These are phyloP conservation scores for Gryon sp. DNA, from an alignment of 1,140 invertebrate genomes.

Conservation along the genomic window DNA sequence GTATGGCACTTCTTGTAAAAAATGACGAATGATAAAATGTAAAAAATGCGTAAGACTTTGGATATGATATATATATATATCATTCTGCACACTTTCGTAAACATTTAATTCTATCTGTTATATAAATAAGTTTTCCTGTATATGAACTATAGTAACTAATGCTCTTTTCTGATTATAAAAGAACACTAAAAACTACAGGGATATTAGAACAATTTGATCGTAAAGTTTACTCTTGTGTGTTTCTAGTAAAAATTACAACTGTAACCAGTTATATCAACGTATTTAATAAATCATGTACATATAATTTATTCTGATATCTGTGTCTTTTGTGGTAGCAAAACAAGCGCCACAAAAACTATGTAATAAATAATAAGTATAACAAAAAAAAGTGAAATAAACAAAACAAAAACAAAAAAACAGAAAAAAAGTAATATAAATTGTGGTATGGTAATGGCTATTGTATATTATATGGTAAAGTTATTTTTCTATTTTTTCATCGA, in stretches of 20 bases:
- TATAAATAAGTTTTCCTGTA: too few species aligned
- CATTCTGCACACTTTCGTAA: slow-evolving; percentile 26
- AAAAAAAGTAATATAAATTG: slow-evolving; percentile 14
- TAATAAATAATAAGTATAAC: too few species aligned
- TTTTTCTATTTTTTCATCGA: slow-evolving; percentile 58
- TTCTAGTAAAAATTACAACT: slow-evolving; percentile 12
- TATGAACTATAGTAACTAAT: too few species aligned
- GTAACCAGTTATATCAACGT: slow-evolving; percentile 34
- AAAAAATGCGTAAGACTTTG: too few species aligned
- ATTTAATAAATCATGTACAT: too few species aligned
- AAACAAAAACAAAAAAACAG: slow-evolving; percentile 5
- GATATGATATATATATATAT: slow-evolving; percentile 21
- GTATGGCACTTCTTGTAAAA: too few species aligned
- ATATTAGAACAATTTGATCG: neutral
- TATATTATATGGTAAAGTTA: slow-evolving; percentile 37
- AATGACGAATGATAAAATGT: too few species aligned
- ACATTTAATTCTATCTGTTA: slow-evolving; percentile 1
- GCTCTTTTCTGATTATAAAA: slow-evolving; percentile 2
- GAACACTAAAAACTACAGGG: slow-evolving; percentile 11
- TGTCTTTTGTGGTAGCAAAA: slow-evolving; percentile 3
- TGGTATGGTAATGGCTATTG: neutral
- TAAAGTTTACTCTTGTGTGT: slow-evolving; percentile 9
- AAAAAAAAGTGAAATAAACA: neutral
- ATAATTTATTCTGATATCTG: slow-evolving; percentile 13
- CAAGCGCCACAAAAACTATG: slow-evolving; percentile 10